These are phyloP conservation scores for Venturia canescens DNA, from an alignment of 1,140 invertebrate species.

Conservation along the genomic window DNA sequence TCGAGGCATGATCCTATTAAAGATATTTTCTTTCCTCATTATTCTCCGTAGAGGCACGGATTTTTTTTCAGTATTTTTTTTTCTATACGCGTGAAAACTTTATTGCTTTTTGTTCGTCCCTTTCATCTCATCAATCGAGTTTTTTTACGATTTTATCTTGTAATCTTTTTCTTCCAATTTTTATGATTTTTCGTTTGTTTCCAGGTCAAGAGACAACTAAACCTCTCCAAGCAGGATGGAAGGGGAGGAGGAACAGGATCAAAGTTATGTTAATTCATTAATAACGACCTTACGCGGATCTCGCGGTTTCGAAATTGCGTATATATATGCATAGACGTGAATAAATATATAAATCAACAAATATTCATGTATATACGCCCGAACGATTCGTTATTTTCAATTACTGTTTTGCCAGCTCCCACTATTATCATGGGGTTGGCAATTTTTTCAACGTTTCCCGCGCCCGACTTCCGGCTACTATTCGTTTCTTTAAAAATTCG, in stretches of 20 bases:
- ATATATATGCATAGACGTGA: not conserved
- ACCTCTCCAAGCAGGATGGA: slow-evolving; percentile 70
- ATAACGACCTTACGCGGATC: slow-evolving; percentile 54
- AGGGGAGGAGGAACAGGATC: slow-evolving; percentile 63
- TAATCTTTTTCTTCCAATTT: slow-evolving; percentile 54
- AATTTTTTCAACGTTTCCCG: no score
- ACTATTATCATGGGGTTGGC: no score
- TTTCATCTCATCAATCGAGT: not conserved
- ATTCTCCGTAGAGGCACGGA: slow-evolving; percentile 59
- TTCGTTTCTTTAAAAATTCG: not conserved
- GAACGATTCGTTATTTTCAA: no score
- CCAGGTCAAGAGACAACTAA: slow-evolving; percentile 47
- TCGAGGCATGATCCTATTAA: slow-evolving; percentile 56
- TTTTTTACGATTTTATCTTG: slow-evolving; percentile 21
- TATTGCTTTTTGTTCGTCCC: slow-evolving; percentile 53
- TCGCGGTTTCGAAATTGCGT: slow-evolving; percentile 4
- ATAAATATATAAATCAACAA: not conserved
- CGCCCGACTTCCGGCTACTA: no score
- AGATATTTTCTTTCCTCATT: slow-evolving; percentile 66
- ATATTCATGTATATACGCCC: no score
- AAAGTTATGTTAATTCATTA: slow-evolving; percentile 60
- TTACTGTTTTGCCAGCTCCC: no score
- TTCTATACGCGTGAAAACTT: slow-evolving; percentile 22
- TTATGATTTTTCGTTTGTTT: slow-evolving; percentile 19
- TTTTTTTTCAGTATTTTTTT: not conserved